Evolutionary conservation across 2,888 invertebrate genomes (phyloP).

Genomic region (Andrena fulva): DNA sequence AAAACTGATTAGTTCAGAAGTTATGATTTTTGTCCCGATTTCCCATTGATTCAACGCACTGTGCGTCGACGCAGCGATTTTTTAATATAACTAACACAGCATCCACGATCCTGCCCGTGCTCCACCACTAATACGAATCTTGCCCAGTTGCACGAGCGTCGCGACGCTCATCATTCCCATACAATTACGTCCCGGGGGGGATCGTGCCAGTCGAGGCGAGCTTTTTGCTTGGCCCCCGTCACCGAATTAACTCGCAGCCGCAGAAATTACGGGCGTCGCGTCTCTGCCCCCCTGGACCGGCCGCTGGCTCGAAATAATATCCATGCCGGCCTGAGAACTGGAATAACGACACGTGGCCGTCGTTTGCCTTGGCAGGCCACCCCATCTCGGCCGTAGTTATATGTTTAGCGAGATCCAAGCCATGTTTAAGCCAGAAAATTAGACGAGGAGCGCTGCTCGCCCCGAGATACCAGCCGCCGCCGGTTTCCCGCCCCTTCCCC

Average conservation of each 20-base stretch:
- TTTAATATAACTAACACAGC: too few species aligned
- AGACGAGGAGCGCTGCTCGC: slow-evolving; percentile 44
- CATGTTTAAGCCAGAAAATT: slow-evolving; percentile 44
- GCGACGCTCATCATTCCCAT: background rate
- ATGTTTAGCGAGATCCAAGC: slow-evolving; percentile 32
- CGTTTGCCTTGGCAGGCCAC: slow-evolving; percentile 1
- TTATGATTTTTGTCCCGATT: too few species aligned
- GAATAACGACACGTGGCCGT: slow-evolving; percentile 26
- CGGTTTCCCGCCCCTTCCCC: background rate
- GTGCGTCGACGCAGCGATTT: too few species aligned
- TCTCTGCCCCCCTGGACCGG: background rate
- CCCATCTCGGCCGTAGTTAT: slow-evolving; percentile 1
- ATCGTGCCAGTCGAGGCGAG: background rate
- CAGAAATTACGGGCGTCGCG: slow-evolving; percentile 21
- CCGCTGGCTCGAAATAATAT: slow-evolving; percentile 38
- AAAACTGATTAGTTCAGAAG: too few species aligned
- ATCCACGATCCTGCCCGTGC: too few species aligned
- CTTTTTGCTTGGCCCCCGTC: slow-evolving; percentile 30
- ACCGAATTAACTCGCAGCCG: slow-evolving; percentile 32
- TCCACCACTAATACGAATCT: too few species aligned
- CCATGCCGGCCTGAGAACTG: slow-evolving; percentile 24
- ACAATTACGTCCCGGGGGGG: slow-evolving; percentile 19
- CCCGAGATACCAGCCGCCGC: slow-evolving; percentile 33
- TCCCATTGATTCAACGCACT: too few species aligned
- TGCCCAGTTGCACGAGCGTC: too few species aligned